Conservation (phyloP, 2,113 vertebrate genomes). For the Ptyas mucosa region DNA sequence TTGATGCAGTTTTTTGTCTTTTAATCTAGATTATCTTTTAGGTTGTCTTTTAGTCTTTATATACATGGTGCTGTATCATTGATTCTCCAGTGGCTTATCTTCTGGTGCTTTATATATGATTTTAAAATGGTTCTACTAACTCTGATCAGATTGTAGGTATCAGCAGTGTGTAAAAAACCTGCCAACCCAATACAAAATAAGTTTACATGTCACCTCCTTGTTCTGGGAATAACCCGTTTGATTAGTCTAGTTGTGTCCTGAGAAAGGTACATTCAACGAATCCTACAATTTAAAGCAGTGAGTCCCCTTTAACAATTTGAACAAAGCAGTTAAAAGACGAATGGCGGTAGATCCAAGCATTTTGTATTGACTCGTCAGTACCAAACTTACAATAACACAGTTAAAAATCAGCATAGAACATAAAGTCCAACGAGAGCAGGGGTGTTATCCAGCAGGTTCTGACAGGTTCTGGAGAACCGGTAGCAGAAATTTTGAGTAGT, state of each 20-base stretch:
- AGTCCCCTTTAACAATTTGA: too few species aligned
- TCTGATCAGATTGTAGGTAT: not conserved
- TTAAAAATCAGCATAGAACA: too few species aligned
- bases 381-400: too few species aligned
- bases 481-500: too few species aligned
- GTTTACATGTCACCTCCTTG: not conserved
- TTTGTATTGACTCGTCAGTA: too few species aligned
- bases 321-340: too few species aligned
- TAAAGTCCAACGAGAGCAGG: rapidly evolving
- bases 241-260: not conserved
- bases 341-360: too few species aligned
- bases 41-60: too few species aligned
- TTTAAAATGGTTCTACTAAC: not conserved
- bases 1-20: not conserved
- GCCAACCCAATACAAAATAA: not conserved
- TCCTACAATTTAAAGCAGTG: too few species aligned
- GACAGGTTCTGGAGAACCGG: too few species aligned
- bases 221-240: not conserved
- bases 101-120: not conserved
- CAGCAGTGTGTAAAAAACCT: not conserved
- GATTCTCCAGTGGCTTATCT: not conserved
- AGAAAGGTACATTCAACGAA: not conserved
- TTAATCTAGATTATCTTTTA: not conserved
- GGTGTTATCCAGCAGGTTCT: too few species aligned
- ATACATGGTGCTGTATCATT: not conserved